Base-by-base conservation (phyloP, 2,888 invertebrate genomes). In the Physocephala rufipes region DNA sequence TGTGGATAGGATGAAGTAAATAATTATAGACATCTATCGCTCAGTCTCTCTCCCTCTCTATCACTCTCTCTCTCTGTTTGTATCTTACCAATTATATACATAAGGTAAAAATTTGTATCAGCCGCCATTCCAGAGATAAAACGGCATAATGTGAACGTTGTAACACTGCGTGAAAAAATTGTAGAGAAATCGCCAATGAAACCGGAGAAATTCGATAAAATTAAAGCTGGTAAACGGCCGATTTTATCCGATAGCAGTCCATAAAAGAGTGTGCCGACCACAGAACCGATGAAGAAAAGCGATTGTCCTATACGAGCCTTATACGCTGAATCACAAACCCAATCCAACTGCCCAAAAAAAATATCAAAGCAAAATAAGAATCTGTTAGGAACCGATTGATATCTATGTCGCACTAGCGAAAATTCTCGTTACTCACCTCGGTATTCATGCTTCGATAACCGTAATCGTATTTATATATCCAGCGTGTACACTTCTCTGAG, bases 291-390 rank as follows among this genome's bases (percentile, higher is more conserved):
- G 79, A 90, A 90, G 81, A 89, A 90, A 76, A 89, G 83, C 15
- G 90, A 89, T 80, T 90, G 90, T 1, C 90, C 89, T 51, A 89
- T 80, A 28, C 88, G 87, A 21, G 89, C 88, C 80, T 89, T 89
- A 87, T 90, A 90, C 71, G 87, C 86, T n/a, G 89, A 86, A 13
- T 87, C 87, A 79, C 90, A 90, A 13, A 90, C 88, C 90, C 90
- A 91, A 77, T 90, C 86, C 62, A 89, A 72, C 85, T 85, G 74
- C 28, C 70, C 70, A 49, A 5, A n/a, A 24, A 51, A 21, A 19
- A n/a, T 59, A 7, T 36, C 55, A 63, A 59, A 36, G 19, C 9
- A 26, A 67, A 12, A n/a, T n/a, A n/a, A 65, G 16, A 26, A 28
- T 2, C 58, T 55, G 70, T 70, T 70, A 70, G 24, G 58, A 70